These are phyloP conservation scores for Lethenteron camtschaticum DNA, from an alignment of 2,113 vertebrate genomes.

Conservation along the genomic window DNA sequence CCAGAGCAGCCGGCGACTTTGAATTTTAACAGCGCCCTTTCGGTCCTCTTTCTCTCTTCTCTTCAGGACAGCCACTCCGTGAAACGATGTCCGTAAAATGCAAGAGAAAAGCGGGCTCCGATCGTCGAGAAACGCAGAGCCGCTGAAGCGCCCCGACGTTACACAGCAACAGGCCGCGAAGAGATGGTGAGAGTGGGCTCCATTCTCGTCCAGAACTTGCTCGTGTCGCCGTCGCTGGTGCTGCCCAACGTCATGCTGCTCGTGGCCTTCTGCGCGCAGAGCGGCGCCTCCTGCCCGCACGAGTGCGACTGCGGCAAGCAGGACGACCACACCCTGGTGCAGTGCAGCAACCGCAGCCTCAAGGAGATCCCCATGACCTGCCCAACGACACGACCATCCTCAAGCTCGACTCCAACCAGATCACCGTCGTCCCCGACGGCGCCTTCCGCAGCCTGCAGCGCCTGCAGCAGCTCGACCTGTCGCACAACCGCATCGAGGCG, in stretches of 20 bases:
- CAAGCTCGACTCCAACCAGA: slow-evolving; percentile 72
- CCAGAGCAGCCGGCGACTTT: too few species aligned
- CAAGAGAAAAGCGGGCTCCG: too few species aligned
- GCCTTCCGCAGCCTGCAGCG: slow-evolving; percentile 51
- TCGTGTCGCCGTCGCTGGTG: slow-evolving; percentile 17
- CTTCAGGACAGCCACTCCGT: too few species aligned
- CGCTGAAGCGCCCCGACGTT: too few species aligned
- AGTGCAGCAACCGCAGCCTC: slow-evolving; percentile 67
- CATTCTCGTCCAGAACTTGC: too few species aligned
- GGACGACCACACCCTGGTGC: slow-evolving; percentile 44
- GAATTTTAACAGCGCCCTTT: too few species aligned
- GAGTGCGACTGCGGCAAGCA: slow-evolving; percentile 56
- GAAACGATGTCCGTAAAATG: too few species aligned
- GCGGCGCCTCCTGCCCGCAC: slow-evolving; percentile 36
- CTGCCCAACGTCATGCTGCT: slow-evolving; percentile 49
- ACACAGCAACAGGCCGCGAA: too few species aligned
- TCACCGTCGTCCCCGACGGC: slow-evolving; percentile 44
- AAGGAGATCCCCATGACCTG: slow-evolving; percentile 50
- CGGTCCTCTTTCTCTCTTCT: too few species aligned
- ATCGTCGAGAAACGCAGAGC: too few species aligned
- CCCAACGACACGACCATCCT: slow-evolving; percentile 68
- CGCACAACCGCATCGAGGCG: slow-evolving; percentile 48
- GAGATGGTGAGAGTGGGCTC: too few species aligned
- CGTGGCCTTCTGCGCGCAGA: slow-evolving; percentile 40
- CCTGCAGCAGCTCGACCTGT: slow-evolving; percentile 67